Conservation (phyloP, 2,797 vertebrate species). For the Balearica regulorum region DNA sequence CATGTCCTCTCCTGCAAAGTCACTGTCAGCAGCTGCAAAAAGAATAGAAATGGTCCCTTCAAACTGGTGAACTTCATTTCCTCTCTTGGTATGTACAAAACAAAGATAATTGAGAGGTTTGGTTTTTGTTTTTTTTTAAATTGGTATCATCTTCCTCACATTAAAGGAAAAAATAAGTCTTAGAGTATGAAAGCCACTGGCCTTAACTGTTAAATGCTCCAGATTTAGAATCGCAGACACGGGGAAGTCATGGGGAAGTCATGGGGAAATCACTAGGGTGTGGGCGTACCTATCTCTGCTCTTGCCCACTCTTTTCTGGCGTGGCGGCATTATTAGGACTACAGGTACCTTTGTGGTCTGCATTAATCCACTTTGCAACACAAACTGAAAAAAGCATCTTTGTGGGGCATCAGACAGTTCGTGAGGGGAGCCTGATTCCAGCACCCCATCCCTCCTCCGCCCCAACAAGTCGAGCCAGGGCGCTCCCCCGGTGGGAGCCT, state of each 20-base stretch:
- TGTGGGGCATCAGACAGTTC: rapidly evolving
- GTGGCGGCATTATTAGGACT: background rate
- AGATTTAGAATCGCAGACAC: rapidly evolving
- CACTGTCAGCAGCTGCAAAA: background rate
- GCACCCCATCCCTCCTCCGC: background rate
- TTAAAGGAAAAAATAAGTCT: background rate
- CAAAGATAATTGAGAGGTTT: background rate
- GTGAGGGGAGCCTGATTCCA: rapidly evolving
- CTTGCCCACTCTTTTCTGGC: background rate
- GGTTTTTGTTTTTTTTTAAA: background rate
- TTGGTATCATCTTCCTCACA: background rate
- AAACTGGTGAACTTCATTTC: background rate
- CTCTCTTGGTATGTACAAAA: background rate
- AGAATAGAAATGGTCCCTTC: background rate
- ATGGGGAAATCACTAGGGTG: background rate
- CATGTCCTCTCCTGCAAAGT: background rate
- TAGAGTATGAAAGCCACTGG: background rate
- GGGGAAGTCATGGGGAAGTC: background rate
- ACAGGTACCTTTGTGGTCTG: background rate
- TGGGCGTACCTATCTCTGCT: background rate
- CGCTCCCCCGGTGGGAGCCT: background rate
- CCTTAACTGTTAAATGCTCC: background rate
- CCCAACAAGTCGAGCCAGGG: background rate
- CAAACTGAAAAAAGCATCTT: background rate
- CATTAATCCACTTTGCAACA: background rate